Evolutionary conservation across 2,113 vertebrate species (phyloP).

Genomic region (Marcusenius ussheri): DNA sequence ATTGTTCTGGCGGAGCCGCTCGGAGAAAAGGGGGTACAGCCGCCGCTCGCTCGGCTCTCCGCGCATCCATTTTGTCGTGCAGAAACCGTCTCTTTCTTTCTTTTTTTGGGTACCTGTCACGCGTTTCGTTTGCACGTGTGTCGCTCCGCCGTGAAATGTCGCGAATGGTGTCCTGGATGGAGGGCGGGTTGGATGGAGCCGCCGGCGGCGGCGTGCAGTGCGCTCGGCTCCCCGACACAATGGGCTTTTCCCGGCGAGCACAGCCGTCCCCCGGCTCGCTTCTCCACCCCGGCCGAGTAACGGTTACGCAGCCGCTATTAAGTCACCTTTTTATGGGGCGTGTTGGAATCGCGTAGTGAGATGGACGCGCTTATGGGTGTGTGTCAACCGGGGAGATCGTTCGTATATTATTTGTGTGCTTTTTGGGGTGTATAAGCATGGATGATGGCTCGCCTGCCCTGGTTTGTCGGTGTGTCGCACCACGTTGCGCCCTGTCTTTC

Average conservation of each 20-base stretch:
- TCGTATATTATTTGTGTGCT: background rate
- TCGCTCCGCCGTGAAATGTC: background rate
- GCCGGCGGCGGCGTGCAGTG: background rate
- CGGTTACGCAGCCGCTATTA: background rate
- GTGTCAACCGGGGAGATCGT: background rate
- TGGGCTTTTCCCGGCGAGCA: background rate
- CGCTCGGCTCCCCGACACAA: background rate
- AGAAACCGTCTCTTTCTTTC: background rate
- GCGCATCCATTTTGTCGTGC: conserved; percentile 27
- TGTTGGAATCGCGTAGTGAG: background rate
- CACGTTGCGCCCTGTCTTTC: background rate
- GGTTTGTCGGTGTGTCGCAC: background rate
- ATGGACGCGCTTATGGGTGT: background rate
- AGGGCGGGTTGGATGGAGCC: background rate
- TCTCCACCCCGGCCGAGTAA: background rate
- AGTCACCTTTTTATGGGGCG: background rate
- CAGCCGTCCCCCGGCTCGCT: background rate
- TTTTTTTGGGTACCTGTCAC: background rate
- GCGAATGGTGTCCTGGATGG: background rate
- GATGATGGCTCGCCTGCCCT: background rate
- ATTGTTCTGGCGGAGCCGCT: background rate
- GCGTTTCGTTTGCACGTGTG: background rate
- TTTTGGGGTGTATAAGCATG: background rate
- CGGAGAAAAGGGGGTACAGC: background rate
- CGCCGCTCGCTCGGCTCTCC: background rate